phyloP scores from a whole-genome alignment of 1,140 invertebrate genomes.

The Orchesella cincta region DNA sequence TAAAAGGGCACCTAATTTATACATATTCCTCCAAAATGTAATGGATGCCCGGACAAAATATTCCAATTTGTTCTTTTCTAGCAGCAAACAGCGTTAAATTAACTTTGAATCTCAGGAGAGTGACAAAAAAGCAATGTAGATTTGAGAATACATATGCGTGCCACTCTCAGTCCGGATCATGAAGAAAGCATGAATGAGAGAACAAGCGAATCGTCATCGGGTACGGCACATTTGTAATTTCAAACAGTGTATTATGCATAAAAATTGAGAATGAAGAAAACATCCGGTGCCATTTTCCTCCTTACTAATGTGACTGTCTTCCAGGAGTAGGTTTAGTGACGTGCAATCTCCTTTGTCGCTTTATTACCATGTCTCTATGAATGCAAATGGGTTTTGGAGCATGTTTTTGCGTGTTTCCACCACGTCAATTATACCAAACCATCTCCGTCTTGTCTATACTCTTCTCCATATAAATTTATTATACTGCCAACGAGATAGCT shows the following conservation, averaged over 20 bases:
- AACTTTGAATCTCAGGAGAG: constrained; percentile 45
- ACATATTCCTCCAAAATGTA: not conserved
- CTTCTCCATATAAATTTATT: constrained; percentile 22
- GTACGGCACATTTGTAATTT: not conserved
- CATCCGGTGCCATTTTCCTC: not conserved
- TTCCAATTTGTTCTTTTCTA: constrained; percentile 45
- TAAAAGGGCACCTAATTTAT: not conserved
- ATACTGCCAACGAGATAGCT: constrained; percentile 2
- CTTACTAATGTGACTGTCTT: not conserved
- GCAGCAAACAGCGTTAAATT: constrained; percentile 49
- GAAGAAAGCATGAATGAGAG: constrained; percentile 18
- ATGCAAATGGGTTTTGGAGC: constrained; percentile 47
- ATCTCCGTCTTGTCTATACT: constrained; percentile 25
- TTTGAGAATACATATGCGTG: not conserved
- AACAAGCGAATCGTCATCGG: not conserved
- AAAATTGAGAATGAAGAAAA: not conserved
- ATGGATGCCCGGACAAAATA: not conserved
- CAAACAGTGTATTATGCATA: not conserved
- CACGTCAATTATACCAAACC: constrained; percentile 28
- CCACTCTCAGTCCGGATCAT: not conserved
- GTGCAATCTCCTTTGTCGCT: constrained; percentile 24
- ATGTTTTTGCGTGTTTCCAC: constrained; percentile 42
- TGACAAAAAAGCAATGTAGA: constrained; percentile 1
- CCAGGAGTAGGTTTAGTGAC: not conserved
- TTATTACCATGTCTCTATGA: constrained; percentile 22